phyloP scores from a whole-genome alignment of 92 coral and sea anemone species.

The Parazoanthus swiftii region DNA sequence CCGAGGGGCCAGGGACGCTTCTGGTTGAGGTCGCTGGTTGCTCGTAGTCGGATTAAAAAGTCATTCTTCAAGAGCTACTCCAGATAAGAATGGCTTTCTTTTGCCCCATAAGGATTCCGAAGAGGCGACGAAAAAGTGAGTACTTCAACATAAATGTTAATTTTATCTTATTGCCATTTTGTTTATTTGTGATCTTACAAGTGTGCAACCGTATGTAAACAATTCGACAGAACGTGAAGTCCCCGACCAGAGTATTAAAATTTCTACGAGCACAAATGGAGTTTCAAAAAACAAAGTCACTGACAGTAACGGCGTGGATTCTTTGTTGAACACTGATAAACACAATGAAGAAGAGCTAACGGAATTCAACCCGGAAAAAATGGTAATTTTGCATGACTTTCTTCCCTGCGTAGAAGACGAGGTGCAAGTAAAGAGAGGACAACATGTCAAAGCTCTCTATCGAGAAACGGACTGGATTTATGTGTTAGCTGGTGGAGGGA shows the following conservation, averaged over 20 bases:
- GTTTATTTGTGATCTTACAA: conserved; percentile 59
- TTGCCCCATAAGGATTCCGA: conserved; percentile 83
- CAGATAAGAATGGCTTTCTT: conserved; percentile 73
- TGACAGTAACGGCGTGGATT: conserved; percentile 65
- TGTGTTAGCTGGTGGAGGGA: conserved; percentile 74
- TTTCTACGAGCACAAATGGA: conserved; percentile 53
- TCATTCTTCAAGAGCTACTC: neutral
- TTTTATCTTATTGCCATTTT: conserved; percentile 51
- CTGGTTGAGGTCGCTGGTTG: neutral
- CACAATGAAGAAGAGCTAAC: conserved; percentile 60
- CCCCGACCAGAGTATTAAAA: conserved; percentile 51
- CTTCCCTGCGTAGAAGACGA: conserved; percentile 97
- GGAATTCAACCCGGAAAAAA: conserved; percentile 86
- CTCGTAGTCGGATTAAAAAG: neutral
- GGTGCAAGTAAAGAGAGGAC: conserved; percentile 84
- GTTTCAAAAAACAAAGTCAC: conserved; percentile 60
- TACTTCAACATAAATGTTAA: conserved; percentile 40
- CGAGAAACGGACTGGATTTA: conserved; percentile 95
- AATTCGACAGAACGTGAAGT: conserved; percentile 75
- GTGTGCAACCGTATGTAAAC: conserved; percentile 26
- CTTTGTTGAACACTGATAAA: conserved; percentile 55
- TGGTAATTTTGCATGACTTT: conserved; percentile 93
- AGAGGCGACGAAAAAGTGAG: conserved; percentile 82
- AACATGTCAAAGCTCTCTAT: conserved; percentile 87
- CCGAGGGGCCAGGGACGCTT: conserved; percentile 32